Conservation (phyloP, 2,797 vertebrate species). For the Amniataba percoides region DNA sequence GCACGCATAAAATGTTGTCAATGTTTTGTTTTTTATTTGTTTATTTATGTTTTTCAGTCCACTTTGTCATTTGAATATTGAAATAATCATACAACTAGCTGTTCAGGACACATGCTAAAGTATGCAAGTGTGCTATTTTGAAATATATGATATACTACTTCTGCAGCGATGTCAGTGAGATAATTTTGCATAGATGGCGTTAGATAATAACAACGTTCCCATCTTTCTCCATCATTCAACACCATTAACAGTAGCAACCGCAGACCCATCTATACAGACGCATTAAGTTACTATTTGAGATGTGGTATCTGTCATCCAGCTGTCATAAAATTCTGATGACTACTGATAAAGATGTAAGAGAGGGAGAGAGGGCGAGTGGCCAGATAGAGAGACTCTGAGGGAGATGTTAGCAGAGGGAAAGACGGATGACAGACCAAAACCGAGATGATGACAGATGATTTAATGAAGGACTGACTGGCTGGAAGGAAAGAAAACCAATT, state of each 20-base stretch:
- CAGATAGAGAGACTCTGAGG: neutral
- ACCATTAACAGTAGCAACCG: constrained; percentile 10
- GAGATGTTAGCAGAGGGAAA: constrained; percentile 47
- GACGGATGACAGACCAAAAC: constrained; percentile 58
- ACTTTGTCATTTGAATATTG: neutral
- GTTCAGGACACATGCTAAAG: neutral
- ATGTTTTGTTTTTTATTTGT: neutral
- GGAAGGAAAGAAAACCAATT: constrained; percentile 75
- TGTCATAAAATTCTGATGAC: constrained; percentile 60
- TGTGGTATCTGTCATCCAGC: constrained; percentile 51
- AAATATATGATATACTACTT: neutral
- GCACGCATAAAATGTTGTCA: neutral
- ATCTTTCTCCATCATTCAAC: constrained; percentile 31
- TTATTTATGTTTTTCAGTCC: neutral
- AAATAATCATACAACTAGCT: neutral
- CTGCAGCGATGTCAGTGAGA: neutral
- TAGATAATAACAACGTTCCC: constrained; percentile 6
- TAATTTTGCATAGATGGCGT: constrained; percentile 25
- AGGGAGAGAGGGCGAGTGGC: constrained; percentile 1
- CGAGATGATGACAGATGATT: constrained; percentile 75
- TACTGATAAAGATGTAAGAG: constrained; percentile 51
- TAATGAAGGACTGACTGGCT: constrained; percentile 76
- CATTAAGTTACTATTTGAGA: constrained; percentile 41
- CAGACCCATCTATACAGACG: constrained; percentile 19
- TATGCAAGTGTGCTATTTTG: neutral